These are phyloP conservation scores for Sminthurides bifidus DNA, from an alignment of 1,140 invertebrate species.

Conservation along the genomic window DNA sequence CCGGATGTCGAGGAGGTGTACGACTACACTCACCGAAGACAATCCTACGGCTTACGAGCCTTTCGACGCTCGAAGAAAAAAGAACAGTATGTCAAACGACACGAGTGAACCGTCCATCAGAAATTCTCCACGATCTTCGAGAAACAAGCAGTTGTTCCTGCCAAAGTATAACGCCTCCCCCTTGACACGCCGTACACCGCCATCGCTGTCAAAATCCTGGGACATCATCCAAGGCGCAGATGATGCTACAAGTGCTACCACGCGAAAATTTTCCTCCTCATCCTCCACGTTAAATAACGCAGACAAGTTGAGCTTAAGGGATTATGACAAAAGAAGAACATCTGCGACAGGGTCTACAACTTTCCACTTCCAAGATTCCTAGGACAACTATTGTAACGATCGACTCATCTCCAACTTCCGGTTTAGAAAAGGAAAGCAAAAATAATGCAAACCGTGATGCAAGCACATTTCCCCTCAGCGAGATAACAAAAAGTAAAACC, in stretches of 20 bases:
- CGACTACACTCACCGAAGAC: conserved; percentile 21
- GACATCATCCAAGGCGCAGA: conserved; percentile 24
- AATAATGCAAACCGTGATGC: background rate
- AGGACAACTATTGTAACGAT: background rate
- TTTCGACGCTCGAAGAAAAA: conserved; percentile 2
- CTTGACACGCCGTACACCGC: conserved; percentile 4
- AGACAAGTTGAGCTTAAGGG: too few species aligned
- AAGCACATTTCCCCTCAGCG: background rate
- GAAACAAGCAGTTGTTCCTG: background rate
- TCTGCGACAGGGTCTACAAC: background rate
- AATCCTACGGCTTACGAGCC: conserved; percentile 29
- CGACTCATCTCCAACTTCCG: background rate
- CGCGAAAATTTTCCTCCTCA: conserved; percentile 12
- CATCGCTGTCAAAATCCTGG: conserved; percentile 21
- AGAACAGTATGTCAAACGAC: background rate
- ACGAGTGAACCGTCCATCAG: background rate
- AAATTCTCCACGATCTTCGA: background rate
- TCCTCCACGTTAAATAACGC: conserved; percentile 9
- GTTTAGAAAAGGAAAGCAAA: background rate
- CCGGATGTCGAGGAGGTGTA: background rate
- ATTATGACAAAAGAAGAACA: background rate
- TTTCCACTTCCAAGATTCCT: background rate
- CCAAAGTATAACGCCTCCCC: background rate
- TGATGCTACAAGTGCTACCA: conserved; percentile 1
- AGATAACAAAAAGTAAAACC: too few species aligned